Evolutionary conservation across 2,113 vertebrate genomes (phyloP), one percentile per base, ranked within the genome.

Genomic region (Rhabdomys dilectus): DNA sequence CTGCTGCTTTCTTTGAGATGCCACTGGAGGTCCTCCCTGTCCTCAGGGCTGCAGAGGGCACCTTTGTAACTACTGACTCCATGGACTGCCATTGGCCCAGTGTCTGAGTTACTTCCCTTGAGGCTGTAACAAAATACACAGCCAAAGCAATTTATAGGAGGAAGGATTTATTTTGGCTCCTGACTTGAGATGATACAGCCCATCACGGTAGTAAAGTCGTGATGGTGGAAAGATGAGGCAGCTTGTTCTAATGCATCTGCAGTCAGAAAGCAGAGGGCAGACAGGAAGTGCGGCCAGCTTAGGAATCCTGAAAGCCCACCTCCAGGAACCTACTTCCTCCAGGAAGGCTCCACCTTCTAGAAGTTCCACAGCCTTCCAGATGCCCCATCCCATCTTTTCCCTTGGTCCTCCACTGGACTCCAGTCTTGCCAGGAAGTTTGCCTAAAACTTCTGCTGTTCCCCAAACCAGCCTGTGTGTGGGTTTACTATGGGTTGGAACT

Each of bases 1-100:
- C 51, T 9, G 22, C 15, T 5, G 16, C 34, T 76, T 48, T 64
- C 48, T 51, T 22, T 45, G 80, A 4, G 6, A 31, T 21, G 13
- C 19, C n/a, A 31, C 45, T 51, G 72, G 70, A 68, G 29, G 39
- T 62, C 53, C 78, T 70, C 4, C 1, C 51, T 22, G 84, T 82
- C 53, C 77, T 70, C 2, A 0, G 72, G n/a, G 24, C 4, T n/a
- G 31, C 21, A 60, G 66, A 5, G 5, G 0, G 8, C 2, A 12
- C 6, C 86, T 56, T 17, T 53, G 29, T 58, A 26, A 45, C 70
- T 84, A 10, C 3, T 0, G 51, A 64, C 68, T 91, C 60, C n/a
- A 0, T 0, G 12, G 2, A 2, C 76, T 58, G 77, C 73, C 39
- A 5, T 29, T 53, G 60, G 42, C 60, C 88, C 15, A 3, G n/a